Base-by-base conservation (phyloP, 2,888 invertebrate species). In the Tupiocoris notatus region DNA sequence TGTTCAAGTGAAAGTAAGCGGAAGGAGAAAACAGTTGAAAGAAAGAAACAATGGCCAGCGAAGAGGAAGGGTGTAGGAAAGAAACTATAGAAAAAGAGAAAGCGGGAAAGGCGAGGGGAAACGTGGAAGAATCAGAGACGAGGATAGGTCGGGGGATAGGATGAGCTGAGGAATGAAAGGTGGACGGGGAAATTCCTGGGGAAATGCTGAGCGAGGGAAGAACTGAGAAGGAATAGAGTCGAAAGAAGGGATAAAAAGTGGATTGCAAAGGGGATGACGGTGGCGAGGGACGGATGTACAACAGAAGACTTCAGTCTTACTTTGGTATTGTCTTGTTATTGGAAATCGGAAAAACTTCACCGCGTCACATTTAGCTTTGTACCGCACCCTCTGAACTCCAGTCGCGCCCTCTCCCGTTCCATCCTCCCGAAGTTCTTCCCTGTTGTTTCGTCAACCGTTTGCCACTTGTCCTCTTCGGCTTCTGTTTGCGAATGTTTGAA, bases 311-410 rank as follows among this genome's bases (percentile, higher is more conserved):
- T 1, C 54, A 21, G 63, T 56, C 73, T 73, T 73, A 73, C 73
- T 73, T 73, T 56, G 64, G 63, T 63, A 73, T 73, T 73, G 73
- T 73, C 73, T 73, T 73, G 73, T 73, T 73, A 73, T 73, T 73
- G 73, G 73, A 56, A 73, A 73, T 73, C 73, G 73, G 73, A 63
- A 73, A 73, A 73, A 73, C 73, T 73, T 73, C 73, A 63, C 63
- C 73, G 63, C 73, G 73, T 63, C 73, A 73, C 73, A 63, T 73
- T 73, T 73, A 64, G 73, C 63, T 54, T 57, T 63, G 59, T 24
- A 21, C 58, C 16, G 18, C 70, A 24, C 25, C 58, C 59, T 23
- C 25, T 22, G 22, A 23, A 23, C 70, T 24, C 70, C 24, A 23
- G 23, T 22, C 70, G 17, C 25, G 20, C 24, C 54, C 70, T 20